These are phyloP conservation scores for Heliconius congener DNA, from an alignment of 1,140 invertebrate genomes.

Conservation along the genomic window DNA sequence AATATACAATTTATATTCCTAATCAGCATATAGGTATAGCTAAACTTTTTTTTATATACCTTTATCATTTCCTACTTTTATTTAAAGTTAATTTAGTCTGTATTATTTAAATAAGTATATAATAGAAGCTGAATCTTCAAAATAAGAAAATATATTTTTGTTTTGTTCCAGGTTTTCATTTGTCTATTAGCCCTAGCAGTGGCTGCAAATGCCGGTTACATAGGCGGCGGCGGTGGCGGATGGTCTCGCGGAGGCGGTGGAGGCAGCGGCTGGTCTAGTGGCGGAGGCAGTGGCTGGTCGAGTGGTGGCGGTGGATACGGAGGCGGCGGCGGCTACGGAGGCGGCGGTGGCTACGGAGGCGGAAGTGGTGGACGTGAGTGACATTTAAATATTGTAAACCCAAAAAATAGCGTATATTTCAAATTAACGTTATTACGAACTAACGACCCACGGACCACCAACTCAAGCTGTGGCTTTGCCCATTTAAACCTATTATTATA, in stretches of 20 bases:
- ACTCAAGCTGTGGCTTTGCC: no score
- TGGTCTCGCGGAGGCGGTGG: conserved; percentile 54
- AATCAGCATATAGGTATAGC: no score
- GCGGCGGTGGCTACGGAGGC: conserved; percentile 42
- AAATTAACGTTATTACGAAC: no score
- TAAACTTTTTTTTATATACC: no score
- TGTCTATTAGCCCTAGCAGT: conserved; percentile 65
- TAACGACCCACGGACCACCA: no score
- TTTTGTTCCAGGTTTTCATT: conserved; percentile 62
- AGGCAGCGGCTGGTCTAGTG: conserved; percentile 49
- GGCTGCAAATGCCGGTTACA: conserved; percentile 60
- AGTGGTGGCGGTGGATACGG: conserved; percentile 56
- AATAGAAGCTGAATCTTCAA: no score
- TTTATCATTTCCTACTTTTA: no score
- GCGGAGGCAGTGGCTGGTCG: conserved; percentile 48
- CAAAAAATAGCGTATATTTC: no score
- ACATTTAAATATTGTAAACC: not conserved
- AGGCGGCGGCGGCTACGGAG: conserved; percentile 44
- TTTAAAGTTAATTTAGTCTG: no score
- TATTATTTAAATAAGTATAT: no score
- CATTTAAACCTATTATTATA: no score
- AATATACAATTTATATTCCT: not conserved
- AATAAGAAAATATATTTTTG: no score
- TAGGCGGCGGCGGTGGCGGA: conserved; percentile 57
- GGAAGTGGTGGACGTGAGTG: conserved; percentile 31